phyloP scores from a whole-genome alignment of 2,113 vertebrate species.

The Carassius gibelio region DNA sequence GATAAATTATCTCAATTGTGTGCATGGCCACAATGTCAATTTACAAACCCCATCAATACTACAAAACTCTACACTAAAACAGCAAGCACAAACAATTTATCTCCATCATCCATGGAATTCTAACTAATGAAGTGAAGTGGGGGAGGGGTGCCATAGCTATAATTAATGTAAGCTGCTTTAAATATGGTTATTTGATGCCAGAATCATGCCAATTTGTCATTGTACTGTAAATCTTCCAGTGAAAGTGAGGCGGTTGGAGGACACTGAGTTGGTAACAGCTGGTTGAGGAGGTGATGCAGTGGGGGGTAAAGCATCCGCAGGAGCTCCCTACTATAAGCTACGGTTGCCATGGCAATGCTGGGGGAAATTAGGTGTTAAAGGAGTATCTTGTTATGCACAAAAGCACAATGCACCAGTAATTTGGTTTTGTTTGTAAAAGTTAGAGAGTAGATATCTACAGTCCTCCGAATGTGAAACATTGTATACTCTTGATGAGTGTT shows the following conservation, averaged over 20 bases:
- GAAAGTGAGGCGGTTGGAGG: not conserved
- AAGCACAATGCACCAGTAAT: conserved; percentile 43
- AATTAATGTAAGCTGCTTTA: conserved; percentile 15
- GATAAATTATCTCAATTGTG: not conserved
- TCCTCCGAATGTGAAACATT: not conserved
- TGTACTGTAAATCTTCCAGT: conserved; percentile 22
- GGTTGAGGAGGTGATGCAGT: conserved; percentile 29
- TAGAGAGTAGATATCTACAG: not conserved
- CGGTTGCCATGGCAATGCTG: conserved; percentile 64
- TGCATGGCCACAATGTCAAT: not conserved
- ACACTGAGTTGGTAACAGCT: conserved; percentile 38
- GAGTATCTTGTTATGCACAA: conserved; percentile 29
- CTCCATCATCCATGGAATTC: not conserved
- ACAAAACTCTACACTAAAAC: not conserved
- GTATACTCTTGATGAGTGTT: not conserved
- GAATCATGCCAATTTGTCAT: conserved; percentile 19
- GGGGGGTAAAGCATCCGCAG: conserved; percentile 39
- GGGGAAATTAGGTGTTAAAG: conserved; percentile 39
- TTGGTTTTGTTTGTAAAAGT: conserved; percentile 34
- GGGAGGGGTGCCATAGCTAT: not conserved
- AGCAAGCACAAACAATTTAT: not conserved
- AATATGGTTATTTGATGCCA: conserved; percentile 27
- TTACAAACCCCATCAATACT: not conserved
- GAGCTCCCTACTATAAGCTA: conserved; percentile 45
- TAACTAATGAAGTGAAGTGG: not conserved